Conservation (phyloP, 2,113 vertebrate genomes). For the Ptychochromis oligacanthus region DNA sequence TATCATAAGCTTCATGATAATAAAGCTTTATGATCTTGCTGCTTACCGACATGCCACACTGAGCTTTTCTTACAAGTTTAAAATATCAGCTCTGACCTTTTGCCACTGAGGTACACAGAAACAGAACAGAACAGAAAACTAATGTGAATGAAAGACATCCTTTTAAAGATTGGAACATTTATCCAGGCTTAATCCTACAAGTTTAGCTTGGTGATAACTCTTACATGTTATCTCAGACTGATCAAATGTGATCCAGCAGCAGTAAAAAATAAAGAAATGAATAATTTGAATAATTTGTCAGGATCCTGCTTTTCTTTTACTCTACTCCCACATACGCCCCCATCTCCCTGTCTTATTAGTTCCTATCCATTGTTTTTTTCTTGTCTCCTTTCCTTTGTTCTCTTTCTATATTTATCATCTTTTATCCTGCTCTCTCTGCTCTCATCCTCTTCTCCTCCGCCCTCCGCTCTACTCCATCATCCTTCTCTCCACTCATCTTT, state of each 20-base stretch:
- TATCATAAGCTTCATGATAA: neutral
- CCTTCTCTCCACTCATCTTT: conserved; percentile 7
- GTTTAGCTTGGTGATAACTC: neutral
- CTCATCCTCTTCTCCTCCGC: neutral
- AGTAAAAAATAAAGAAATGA: neutral
- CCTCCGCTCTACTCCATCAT: conserved; percentile 18
- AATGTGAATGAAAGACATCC: neutral
- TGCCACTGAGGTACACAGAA: neutral
- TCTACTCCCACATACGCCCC: neutral
- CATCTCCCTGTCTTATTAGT: neutral
- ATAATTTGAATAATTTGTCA: neutral
- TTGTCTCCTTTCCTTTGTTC: neutral
- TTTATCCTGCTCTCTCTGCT: neutral
- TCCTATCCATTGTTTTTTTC: neutral
- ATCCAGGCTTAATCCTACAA: neutral
- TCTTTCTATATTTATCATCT: neutral
- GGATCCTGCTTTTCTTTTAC: neutral
- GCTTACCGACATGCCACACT: neutral
- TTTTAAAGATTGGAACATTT: neutral
- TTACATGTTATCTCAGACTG: neutral
- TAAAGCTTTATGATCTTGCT: neutral
- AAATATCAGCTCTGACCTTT: neutral
- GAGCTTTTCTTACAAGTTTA: neutral
- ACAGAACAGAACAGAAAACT: neutral
- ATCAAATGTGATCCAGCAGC: neutral